These are phyloP conservation scores for Anhinga rufa DNA, from an alignment of 2,113 vertebrate genomes.

Conservation along the genomic window DNA sequence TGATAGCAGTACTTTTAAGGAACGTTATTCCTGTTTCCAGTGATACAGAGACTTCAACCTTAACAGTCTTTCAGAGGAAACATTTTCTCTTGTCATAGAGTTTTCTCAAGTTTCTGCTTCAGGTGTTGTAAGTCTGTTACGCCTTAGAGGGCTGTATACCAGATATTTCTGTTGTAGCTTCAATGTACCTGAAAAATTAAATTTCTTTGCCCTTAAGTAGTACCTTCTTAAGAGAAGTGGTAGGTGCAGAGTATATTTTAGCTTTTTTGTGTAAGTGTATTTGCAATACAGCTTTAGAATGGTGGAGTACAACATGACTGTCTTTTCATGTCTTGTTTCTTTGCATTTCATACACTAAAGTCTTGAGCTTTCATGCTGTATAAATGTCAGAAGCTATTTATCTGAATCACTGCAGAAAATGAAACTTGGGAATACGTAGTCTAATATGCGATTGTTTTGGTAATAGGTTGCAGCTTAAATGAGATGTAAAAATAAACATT, in stretches of 20 bases:
- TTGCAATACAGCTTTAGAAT: not conserved
- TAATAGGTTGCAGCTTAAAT: not conserved
- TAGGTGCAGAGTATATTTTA: accelerated
- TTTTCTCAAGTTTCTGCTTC: not conserved
- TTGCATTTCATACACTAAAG: not conserved
- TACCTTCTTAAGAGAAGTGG: not conserved
- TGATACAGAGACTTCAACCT: not conserved
- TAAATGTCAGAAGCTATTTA: not conserved
- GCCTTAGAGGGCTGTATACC: accelerated
- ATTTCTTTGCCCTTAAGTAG: not conserved
- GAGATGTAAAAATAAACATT: not conserved
- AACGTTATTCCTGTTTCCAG: not conserved
- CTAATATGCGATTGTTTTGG: not conserved
- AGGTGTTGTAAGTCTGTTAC: not conserved
- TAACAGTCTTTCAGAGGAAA: not conserved
- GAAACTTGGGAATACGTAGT: not conserved
- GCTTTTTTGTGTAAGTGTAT: not conserved
- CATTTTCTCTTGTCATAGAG: not conserved
- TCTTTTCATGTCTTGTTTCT: not conserved
- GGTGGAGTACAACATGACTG: accelerated
- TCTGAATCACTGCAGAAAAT: not conserved
- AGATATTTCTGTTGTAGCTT: not conserved
- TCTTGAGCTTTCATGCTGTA: not conserved
- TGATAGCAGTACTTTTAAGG: not conserved
- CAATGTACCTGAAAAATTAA: not conserved